Percentiles rank a stretch among this genome's conserved stretches.
These are phyloP conservation scores for Periophthalmus magnuspinnatus DNA, from an alignment of 2,797 vertebrate species.

Conservation along the genomic window DNA sequence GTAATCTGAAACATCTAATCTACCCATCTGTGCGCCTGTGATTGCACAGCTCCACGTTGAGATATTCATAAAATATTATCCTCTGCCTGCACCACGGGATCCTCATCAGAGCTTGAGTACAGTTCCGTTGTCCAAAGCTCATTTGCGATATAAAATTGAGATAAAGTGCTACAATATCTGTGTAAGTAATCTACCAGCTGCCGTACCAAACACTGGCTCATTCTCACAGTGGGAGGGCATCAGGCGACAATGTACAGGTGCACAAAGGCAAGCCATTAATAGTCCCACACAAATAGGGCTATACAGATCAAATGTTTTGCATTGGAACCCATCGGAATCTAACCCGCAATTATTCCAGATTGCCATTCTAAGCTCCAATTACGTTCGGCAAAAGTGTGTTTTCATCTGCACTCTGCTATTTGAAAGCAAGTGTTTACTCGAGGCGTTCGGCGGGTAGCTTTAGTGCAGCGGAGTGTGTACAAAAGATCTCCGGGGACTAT, in stretches of 20 bases:
- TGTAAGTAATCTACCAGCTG: conserved; percentile 55
- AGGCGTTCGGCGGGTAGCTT: conserved; percentile 19
- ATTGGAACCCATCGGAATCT: conserved; percentile 24
- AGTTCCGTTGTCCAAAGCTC: conserved; percentile 50
- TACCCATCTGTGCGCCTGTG: conserved; percentile 36
- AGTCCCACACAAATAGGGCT: conserved; percentile 11
- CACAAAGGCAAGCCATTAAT: conserved; percentile 39
- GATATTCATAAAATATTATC: conserved; percentile 32
- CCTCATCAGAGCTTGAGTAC: conserved; percentile 47
- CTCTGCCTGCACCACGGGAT: conserved; percentile 30
- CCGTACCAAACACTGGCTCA: conserved; percentile 29
- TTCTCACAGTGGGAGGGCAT: conserved; percentile 28
- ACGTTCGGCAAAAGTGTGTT: conserved; percentile 36
- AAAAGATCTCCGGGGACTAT: conserved; percentile 24
- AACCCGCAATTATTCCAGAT: conserved; percentile 33
- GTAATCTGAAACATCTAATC: conserved; percentile 17
- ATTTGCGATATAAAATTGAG: conserved; percentile 54
- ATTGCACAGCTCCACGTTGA: conserved; percentile 14
- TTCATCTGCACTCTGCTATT: conserved; percentile 28
- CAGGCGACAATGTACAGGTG: conserved; percentile 42
- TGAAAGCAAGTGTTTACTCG: conserved; percentile 37
- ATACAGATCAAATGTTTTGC: conserved; percentile 24
- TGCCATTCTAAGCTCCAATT: conserved; percentile 38
- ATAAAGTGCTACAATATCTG: conserved; percentile 52
- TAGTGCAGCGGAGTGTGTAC: conserved; percentile 10